Base-by-base conservation (phyloP, 2,888 invertebrate genomes). In the Aleiodes alternator region DNA sequence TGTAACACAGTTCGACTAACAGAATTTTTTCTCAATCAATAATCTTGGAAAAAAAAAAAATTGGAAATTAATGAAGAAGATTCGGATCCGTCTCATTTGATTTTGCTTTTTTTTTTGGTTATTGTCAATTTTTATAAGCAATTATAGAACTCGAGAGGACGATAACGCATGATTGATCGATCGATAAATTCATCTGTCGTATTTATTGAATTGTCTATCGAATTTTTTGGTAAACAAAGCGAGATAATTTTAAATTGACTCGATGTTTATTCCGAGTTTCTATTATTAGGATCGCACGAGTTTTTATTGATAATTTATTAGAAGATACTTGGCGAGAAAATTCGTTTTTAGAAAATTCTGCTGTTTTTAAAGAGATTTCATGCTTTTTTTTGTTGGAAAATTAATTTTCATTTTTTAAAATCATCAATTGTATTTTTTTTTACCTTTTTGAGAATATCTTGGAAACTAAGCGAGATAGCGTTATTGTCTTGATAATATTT, bases 1-100 rank as follows among this genome's bases (percentile, higher is more conserved):
- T 64, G 34, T 38, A 64, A 64, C 48, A 64, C 48, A 43, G 48
- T 64, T 43, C 64, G 48, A 64, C 64, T 43, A 64, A 64, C 16
- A 43, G 1, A 38, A 48, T n/a, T 55, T 48, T 64, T 48, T 16
- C 43, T 43, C 16, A 64, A 14, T 11, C 43, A 43, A 31, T 59
- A 31, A 11, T 43, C 43, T 38, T 23, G 23, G 2, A 23, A 23
- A 34, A 64, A 43, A 48, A 23, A 43, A 16, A 43, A 48, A 38
- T 16, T 61, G 23, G 2, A 23, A 23, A 23, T 23, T 1, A 38
- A 38, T 43, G 61, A 11, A 38, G 1, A 16, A 8, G 14, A 61
- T 61, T 14, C 16, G 38, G 8, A 8, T 38, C 7, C 31, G 11
- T 38, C 14, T 38, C 0, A 16, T 43, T n/a, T 16, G 38, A n/a